Conservation (phyloP, 2,888 invertebrate species). For the Chalcosyrphus nemorum region DNA sequence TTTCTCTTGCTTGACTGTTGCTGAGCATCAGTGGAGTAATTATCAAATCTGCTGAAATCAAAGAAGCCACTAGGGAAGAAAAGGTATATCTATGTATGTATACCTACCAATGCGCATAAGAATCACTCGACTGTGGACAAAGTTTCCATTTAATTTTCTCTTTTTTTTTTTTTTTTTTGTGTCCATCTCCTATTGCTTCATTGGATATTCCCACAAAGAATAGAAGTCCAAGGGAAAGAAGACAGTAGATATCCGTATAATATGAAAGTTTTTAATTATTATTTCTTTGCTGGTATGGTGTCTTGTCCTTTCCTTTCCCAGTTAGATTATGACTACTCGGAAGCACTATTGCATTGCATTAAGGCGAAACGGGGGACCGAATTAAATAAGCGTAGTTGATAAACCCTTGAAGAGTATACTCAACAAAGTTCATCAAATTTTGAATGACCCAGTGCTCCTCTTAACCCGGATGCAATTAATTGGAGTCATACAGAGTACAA, state of each 20-base stretch:
- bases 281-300: slow-evolving; percentile 28
- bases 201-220: neutral
- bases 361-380: neutral
- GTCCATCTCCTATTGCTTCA: neutral
- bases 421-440: neutral
- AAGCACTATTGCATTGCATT: slow-evolving; percentile 4
- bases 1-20: neutral
- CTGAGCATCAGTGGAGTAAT: slow-evolving; percentile 58
- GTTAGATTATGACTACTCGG: neutral
- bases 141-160: slow-evolving; percentile 53
- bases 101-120: slow-evolving; percentile 20
- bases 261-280: slow-evolving; percentile 67
- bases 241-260: neutral
- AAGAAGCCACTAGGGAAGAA: slow-evolving; percentile 43
- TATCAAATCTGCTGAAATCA: slow-evolving; percentile 68
- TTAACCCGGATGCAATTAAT: slow-evolving; percentile 63
- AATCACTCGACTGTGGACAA: slow-evolving; percentile 64
- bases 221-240: slow-evolving; percentile 18
- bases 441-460: slow-evolving; percentile 11
- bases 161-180: neutral
- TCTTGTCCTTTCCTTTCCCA: neutral
- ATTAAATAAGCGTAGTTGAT: slow-evolving; percentile 15
- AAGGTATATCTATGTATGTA: neutral
- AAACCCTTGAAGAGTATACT: neutral
- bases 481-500: slow-evolving; percentile 18